These are phyloP conservation scores for Callopanchax toddi DNA, from an alignment of 2,113 vertebrate species.

Conservation along the genomic window DNA sequence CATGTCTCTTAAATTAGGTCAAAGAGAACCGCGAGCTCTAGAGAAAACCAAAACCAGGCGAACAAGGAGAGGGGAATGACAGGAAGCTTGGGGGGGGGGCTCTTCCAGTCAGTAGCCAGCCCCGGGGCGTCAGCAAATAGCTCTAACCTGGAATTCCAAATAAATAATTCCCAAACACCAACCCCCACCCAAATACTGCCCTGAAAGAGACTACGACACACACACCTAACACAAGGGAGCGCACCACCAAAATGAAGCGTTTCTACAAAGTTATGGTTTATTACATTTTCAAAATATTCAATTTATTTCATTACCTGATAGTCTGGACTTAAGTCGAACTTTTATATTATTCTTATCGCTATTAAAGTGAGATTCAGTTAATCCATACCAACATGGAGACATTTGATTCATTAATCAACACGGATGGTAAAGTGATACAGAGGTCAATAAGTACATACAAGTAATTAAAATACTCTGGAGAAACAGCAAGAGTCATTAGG, in stretches of 20 bases:
- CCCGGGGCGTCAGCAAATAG: constrained; percentile 34
- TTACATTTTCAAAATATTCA: constrained; percentile 5
- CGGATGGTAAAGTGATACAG: too few relatives aligned
- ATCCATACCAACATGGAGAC: too few relatives aligned
- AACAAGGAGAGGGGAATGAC: constrained; percentile 2
- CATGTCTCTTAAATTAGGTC: constrained; percentile 6
- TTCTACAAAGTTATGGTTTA: constrained; percentile 12
- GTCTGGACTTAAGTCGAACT: not conserved
- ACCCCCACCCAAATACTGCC: not conserved
- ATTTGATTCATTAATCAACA: too few relatives aligned
- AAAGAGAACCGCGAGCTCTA: constrained; percentile 17
- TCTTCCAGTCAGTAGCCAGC: constrained; percentile 42
- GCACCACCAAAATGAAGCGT: constrained; percentile 8
- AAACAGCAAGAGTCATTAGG: not conserved
- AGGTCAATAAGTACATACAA: not conserved
- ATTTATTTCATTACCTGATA: constrained; percentile 26
- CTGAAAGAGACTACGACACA: constrained; percentile 8
- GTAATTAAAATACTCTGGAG: constrained; percentile 6
- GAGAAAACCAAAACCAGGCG: constrained; percentile 15
- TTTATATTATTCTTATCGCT: constrained; percentile 9
- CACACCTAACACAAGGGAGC: not conserved
- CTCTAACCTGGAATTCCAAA: constrained; percentile 72
- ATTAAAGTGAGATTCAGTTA: not conserved
- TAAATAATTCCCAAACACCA: constrained; percentile 56
- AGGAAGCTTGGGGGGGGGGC: constrained; percentile 22